Evolutionary conservation across 2,888 invertebrate species (phyloP).

Genomic region (Xestobium rufovillosum): DNA sequence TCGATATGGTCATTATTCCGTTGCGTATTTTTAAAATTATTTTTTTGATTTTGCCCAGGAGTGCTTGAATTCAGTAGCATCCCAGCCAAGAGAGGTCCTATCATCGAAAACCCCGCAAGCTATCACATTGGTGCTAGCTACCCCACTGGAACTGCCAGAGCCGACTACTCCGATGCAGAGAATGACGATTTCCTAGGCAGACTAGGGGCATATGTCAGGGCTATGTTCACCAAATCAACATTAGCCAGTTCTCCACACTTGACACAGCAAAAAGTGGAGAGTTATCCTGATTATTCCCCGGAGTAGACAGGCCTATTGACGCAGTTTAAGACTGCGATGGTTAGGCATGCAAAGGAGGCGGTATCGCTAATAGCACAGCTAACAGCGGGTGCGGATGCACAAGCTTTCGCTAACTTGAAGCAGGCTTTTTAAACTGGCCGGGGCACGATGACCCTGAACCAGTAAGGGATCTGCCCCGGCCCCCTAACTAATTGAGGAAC

Average conservation of each 20-base stretch:
- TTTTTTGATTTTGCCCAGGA: neutral
- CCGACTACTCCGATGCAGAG: neutral
- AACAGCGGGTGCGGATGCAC: neutral
- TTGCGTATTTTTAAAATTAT: no score
- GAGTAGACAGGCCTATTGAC: neutral
- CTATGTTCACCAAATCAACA: neutral
- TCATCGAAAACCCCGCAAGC: neutral
- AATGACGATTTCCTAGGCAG: neutral
- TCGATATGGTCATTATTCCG: no score
- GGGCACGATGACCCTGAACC: no score
- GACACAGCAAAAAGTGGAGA: neutral
- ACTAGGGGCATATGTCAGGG: neutral
- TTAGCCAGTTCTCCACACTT: neutral
- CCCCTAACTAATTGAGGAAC: no score
- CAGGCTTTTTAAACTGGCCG: neutral
- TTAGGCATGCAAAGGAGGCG: no score
- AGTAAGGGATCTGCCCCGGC: no score
- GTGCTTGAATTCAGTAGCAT: neutral
- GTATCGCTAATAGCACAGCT: no score
- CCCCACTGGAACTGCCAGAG: neutral
- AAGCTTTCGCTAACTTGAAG: neutral
- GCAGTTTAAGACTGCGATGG: neutral
- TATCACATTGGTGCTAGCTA: neutral
- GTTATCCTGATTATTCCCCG: neutral
- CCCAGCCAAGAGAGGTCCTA: neutral